Evolutionary conservation across 1,140 invertebrate genomes (phyloP).

Genomic region (Calliopsis andreniformis): DNA sequence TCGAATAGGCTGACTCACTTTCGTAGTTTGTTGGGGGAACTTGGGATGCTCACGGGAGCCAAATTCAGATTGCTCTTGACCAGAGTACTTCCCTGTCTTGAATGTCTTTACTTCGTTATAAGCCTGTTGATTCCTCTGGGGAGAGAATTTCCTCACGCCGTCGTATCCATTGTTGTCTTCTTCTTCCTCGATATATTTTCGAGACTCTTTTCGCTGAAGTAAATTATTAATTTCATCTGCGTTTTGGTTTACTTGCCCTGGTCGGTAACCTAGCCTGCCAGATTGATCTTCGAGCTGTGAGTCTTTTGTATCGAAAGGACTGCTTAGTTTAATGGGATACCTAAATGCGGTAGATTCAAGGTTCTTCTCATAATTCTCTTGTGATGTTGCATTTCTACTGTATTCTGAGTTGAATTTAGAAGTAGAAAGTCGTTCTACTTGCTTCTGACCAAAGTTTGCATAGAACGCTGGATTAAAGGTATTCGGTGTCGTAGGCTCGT

Average conservation of each 20-base stretch:
- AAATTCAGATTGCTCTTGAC: not conserved
- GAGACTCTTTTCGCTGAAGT: constrained; percentile 15
- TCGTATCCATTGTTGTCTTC: not conserved
- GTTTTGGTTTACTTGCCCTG: constrained; percentile 25
- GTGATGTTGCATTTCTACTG: not conserved
- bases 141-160: not conserved
- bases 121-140: not conserved
- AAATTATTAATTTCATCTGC: constrained; percentile 48
- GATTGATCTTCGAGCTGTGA: constrained; percentile 23
- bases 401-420: constrained; percentile 1
- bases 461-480: not conserved
- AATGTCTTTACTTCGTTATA: not conserved
- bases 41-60: constrained; percentile 19
- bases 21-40: constrained; percentile 12
- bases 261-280: not conserved
- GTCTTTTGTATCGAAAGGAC: constrained; percentile 16
- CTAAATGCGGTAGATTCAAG: constrained; percentile 1
- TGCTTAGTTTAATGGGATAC: constrained; percentile 20
- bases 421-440: constrained; percentile 5
- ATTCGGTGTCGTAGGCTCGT: constrained; percentile 10
- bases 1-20: not conserved
- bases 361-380: not conserved
- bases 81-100: not conserved
- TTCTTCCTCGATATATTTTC: not conserved
- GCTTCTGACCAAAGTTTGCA: constrained; percentile 1